Percentiles rank a stretch among this genome's conserved stretches.
These are phyloP conservation scores for Bombus cullumanus DNA, from an alignment of 1,140 invertebrate genomes.

Conservation along the genomic window DNA sequence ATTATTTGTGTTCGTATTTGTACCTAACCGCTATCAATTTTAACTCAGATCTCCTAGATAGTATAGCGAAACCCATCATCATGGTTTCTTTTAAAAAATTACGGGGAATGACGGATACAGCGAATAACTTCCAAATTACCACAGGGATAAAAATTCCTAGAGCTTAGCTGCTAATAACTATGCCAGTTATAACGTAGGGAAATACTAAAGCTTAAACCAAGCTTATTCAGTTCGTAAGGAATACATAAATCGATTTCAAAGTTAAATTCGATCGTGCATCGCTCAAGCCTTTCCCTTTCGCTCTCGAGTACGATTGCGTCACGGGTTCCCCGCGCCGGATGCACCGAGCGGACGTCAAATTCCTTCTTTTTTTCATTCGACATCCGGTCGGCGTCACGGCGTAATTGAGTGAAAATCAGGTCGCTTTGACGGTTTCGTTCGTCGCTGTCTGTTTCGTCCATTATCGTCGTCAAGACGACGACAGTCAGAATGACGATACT, in stretches of 20 bases:
- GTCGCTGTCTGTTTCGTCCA: constrained; percentile 3
- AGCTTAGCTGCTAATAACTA: too few species aligned
- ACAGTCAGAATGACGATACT: constrained; percentile 27
- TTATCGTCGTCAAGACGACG: constrained; percentile 11
- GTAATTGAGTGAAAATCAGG: constrained; percentile 72
- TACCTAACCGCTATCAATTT: neutral
- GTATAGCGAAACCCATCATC: too few species aligned
- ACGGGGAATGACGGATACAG: neutral
- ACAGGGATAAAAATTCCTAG: too few species aligned
- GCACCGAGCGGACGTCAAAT: constrained; percentile 73
- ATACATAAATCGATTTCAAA: neutral
- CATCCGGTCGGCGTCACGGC: constrained; percentile 49
- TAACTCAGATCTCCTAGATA: neutral
- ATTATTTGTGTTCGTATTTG: neutral
- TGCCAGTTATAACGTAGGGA: neutral
- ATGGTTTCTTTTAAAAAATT: neutral
- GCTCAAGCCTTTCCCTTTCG: constrained; percentile 55
- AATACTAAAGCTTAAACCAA: neutral
- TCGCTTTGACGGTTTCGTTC: constrained; percentile 42
- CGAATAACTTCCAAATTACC: too few species aligned
- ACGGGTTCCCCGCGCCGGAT: constrained; percentile 68
- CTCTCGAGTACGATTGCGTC: constrained; percentile 63
- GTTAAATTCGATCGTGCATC: constrained; percentile 20
- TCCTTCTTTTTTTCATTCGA: constrained; percentile 53
- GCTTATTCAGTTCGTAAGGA: neutral